Evolutionary conservation across 2,888 invertebrate species (phyloP).

Genomic region (Drosophila anomalata): DNA sequence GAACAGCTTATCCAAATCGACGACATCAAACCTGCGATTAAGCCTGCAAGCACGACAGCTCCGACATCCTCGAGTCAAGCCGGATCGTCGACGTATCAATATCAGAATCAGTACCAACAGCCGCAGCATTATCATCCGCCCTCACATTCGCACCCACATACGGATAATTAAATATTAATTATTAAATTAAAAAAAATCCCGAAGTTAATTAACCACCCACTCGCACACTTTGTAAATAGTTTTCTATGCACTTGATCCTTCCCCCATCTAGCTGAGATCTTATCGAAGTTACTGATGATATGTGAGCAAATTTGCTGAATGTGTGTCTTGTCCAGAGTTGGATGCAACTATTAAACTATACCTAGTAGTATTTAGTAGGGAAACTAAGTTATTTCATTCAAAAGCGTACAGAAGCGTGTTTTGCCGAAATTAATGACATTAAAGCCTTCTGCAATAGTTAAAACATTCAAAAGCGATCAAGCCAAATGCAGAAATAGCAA

Average conservation of each 20-base stretch:
- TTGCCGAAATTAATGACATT: neutral
- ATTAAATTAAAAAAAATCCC: neutral
- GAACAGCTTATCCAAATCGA: slow-evolving; percentile 91
- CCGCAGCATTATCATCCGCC: slow-evolving; percentile 46
- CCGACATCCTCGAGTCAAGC: slow-evolving; percentile 54
- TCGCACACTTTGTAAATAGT: slow-evolving; percentile 69
- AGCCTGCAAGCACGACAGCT: slow-evolving; percentile 60
- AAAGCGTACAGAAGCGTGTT: slow-evolving; percentile 7
- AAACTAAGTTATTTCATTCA: slow-evolving; percentile 20
- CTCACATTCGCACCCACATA: slow-evolving; percentile 51
- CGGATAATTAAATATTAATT: slow-evolving; percentile 62
- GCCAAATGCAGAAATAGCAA: slow-evolving; percentile 7
- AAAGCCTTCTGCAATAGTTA: slow-evolving; percentile 2
- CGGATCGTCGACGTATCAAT: slow-evolving; percentile 55
- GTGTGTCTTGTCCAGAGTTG: slow-evolving; percentile 77
- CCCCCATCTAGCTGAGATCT: slow-evolving; percentile 51
- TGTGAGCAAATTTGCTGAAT: slow-evolving; percentile 76
- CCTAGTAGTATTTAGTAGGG: slow-evolving; percentile 29
- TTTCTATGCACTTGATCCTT: slow-evolving; percentile 62
- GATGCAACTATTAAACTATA: slow-evolving; percentile 59
- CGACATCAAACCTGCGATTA: slow-evolving; percentile 84
- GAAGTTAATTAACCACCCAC: slow-evolving; percentile 8
- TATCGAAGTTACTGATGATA: slow-evolving; percentile 59
- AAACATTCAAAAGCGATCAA: slow-evolving; percentile 1
- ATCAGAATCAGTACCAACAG: slow-evolving; percentile 34